Evolutionary conservation across 2,888 invertebrate species (phyloP).

Genomic region (Drosophila rubida): DNA sequence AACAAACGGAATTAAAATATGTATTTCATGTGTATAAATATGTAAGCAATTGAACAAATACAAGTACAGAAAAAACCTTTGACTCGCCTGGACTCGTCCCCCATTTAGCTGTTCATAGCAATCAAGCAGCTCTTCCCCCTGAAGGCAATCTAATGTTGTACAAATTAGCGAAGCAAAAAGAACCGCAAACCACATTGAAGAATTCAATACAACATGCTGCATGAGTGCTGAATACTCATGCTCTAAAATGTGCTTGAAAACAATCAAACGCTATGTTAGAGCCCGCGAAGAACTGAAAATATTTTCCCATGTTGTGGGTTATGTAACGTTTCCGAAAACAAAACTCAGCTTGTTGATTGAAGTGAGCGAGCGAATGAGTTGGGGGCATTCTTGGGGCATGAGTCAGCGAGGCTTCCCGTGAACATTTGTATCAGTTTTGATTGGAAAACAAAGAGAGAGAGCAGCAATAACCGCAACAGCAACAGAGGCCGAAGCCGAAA

Average conservation of each 20-base stretch:
- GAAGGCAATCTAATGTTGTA: not conserved
- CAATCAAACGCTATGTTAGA: not conserved
- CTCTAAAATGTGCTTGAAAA: not conserved
- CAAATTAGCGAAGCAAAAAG: not conserved
- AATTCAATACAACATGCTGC: not conserved
- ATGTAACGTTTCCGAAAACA: conserved; percentile 4
- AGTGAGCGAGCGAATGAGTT: not conserved
- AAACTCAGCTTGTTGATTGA: not conserved
- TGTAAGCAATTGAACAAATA: no score
- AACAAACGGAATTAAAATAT: no score
- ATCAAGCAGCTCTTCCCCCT: no score
- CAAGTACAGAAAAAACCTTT: no score
- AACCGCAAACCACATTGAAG: not conserved
- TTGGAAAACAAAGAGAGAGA: conserved; percentile 26
- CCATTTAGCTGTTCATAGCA: no score
- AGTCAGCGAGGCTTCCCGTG: conserved; percentile 38
- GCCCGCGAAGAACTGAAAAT: not conserved
- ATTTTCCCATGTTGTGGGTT: not conserved
- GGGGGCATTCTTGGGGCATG: conserved; percentile 33
- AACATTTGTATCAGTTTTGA: conserved; percentile 47
- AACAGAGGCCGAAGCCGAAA: conserved; percentile 17
- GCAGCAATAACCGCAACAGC: conserved; percentile 6
- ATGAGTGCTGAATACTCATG: not conserved
- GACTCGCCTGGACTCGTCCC: no score
- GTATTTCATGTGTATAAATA: no score